phyloP scores from a whole-genome alignment of 1,140 invertebrate species.

The Apis cerana region DNA sequence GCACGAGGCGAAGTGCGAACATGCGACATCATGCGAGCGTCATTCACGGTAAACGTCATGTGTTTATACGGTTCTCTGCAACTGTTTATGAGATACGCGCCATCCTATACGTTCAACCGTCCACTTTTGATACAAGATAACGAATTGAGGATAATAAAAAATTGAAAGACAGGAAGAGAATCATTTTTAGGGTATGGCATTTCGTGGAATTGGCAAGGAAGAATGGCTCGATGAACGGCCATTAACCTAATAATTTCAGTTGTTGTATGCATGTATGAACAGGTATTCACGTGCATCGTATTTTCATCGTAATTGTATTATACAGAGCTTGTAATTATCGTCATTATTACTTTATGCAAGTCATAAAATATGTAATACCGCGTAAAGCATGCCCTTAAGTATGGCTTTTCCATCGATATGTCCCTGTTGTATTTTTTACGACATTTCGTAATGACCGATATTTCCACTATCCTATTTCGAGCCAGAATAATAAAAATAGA shows the following conservation, averaged over 20 bases:
- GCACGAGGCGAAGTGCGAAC: conserved; percentile 11
- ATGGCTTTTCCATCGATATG: background rate
- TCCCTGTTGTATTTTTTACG: background rate
- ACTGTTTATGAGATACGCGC: background rate
- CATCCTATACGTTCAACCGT: too few species aligned
- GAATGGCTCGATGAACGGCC: background rate
- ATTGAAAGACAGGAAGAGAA: background rate
- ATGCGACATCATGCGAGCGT: background rate
- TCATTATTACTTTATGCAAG: background rate
- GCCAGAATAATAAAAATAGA: background rate
- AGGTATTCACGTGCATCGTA: too few species aligned
- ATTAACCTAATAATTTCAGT: background rate
- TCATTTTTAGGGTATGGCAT: background rate
- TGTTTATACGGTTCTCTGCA: background rate
- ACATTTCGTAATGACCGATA: background rate
- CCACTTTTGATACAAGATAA: too few species aligned
- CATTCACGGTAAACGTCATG: background rate
- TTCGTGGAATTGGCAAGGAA: background rate
- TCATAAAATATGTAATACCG: background rate
- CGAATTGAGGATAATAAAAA: background rate
- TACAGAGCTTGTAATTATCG: background rate
- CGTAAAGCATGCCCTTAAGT: background rate
- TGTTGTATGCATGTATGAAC: background rate
- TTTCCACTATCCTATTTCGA: background rate
- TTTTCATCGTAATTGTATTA: too few species aligned